Conservation (phyloP, 1,140 invertebrate species). For the Ceratoteleas bidentatus region DNA sequence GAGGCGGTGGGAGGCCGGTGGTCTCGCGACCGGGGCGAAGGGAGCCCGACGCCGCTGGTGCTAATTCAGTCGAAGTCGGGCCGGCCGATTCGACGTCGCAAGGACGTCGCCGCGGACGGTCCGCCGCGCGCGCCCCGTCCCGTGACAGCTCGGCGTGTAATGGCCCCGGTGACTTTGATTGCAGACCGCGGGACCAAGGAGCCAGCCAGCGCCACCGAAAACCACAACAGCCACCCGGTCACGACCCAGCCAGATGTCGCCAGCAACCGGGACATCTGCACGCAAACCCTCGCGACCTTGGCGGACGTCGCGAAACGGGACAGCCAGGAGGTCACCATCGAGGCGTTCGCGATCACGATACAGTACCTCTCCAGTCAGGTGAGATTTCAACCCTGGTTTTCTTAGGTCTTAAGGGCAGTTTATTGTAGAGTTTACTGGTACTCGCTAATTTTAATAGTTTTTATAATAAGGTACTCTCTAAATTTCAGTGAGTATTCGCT, state of each 20-base stretch:
- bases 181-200: constrained; percentile 75
- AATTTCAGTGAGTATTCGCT: too few species aligned
- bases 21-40: constrained; percentile 30
- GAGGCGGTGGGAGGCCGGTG: constrained; percentile 53
- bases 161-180: constrained; percentile 72
- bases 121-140: constrained; percentile 3
- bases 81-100: constrained; percentile 65
- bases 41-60: constrained; percentile 65
- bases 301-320: constrained; percentile 57
- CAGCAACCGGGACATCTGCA: constrained; percentile 29
- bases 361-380: constrained; percentile 88
- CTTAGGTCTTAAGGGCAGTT: too few species aligned
- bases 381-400: constrained; percentile 10
- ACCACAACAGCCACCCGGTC: constrained; percentile 46
- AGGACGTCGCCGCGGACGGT: constrained; percentile 24
- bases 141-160: constrained; percentile 44
- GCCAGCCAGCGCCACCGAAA: constrained; percentile 17
- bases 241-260: constrained; percentile 31
- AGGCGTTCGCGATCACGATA: constrained; percentile 86
- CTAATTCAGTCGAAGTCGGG: constrained; percentile 73
- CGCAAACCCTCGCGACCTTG: constrained; percentile 30
- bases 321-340: constrained; percentile 80
- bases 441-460: too few species aligned
- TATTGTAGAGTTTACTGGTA: too few species aligned
- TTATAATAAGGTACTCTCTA: too few species aligned